Evolutionary conservation across 2,888 invertebrate species (phyloP).

Genomic region (Silvanus unidentatus): DNA sequence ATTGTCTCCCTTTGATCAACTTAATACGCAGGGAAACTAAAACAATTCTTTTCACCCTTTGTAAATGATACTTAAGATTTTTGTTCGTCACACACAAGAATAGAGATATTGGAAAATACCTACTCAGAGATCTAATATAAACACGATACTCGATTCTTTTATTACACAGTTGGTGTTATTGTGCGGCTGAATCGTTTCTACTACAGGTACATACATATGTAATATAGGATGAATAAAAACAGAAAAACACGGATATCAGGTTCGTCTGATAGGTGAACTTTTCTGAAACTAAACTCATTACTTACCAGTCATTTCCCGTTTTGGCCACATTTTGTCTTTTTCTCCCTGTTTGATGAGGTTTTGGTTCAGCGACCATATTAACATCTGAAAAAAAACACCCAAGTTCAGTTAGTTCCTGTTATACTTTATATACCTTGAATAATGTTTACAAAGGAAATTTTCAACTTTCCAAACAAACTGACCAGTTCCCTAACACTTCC

Average conservation of each 20-base stretch:
- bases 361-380: conserved; percentile 72
- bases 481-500: too few relatives aligned
- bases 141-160: conserved; percentile 15
- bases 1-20: conserved; percentile 16
- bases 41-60: conserved; percentile 11
- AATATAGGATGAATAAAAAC: too few relatives aligned
- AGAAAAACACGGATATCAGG: not conserved
- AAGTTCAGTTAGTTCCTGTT: not conserved
- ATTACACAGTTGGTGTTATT: conserved; percentile 7
- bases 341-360: conserved; percentile 64
- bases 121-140: conserved; percentile 13
- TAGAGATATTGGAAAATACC: conserved; percentile 6
- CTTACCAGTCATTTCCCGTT: conserved; percentile 64
- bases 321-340: conserved; percentile 61
- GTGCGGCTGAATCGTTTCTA: too few relatives aligned
- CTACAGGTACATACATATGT: too few relatives aligned
- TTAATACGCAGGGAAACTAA: conserved; percentile 14
- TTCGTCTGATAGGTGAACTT: too few relatives aligned
- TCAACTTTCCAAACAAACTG: not conserved
- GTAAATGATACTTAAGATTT: conserved; percentile 12
- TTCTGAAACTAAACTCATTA: conserved; percentile 20
- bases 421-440: not conserved
- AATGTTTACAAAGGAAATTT: too few relatives aligned
- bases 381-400: conserved; percentile 54
- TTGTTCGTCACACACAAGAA: conserved; percentile 5